Evolutionary conservation across 2,113 vertebrate species (phyloP).

Genomic region (Pelobates fuscus): DNA sequence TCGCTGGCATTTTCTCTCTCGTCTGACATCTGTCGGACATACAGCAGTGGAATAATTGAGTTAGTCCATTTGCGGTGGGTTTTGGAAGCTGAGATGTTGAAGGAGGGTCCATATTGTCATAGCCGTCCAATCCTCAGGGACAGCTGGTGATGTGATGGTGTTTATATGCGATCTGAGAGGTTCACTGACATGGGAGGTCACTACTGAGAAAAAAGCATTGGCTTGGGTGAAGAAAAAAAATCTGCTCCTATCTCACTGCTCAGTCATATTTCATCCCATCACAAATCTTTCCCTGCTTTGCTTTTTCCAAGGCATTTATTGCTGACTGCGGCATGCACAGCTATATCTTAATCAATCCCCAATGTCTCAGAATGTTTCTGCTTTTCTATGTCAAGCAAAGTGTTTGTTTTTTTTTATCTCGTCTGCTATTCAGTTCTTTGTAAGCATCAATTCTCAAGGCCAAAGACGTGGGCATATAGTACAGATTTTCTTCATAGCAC

Average conservation of each 20-base stretch:
- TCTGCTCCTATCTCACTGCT: neutral
- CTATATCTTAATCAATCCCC: constrained; percentile 14
- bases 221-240: neutral
- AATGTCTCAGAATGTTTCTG: neutral
- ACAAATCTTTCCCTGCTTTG: neutral
- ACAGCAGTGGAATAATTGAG: constrained; percentile 42
- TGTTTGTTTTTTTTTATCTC: neutral
- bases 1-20: constrained; percentile 24
- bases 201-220: neutral
- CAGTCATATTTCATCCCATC: neutral
- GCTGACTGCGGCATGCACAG: neutral
- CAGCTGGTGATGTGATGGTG: neutral
- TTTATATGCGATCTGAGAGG: neutral
- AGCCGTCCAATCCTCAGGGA: neutral
- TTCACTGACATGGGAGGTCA: constrained; percentile 10
- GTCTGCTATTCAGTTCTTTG: neutral
- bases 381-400: neutral
- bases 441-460: neutral
- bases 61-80: constrained; percentile 24
- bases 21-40: constrained; percentile 44
- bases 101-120: neutral
- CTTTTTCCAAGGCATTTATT: neutral
- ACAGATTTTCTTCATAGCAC: neutral
- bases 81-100: neutral
- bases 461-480: neutral